Percentiles rank a stretch among this genome's conserved stretches.
Conservation (phyloP, 2,888 invertebrate genomes). For the Conistra vaccinii region DNA sequence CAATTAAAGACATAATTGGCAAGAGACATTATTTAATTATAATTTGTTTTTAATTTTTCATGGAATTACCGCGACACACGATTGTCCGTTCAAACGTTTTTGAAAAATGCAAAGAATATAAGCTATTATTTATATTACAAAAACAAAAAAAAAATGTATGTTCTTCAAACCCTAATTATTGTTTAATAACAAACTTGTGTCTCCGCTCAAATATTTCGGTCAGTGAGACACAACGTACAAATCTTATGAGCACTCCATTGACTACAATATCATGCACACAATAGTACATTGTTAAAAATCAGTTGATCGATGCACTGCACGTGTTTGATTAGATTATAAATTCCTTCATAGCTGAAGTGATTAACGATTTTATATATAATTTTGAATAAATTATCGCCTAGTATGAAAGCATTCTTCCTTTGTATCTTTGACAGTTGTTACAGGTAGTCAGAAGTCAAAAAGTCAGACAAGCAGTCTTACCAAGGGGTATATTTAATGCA, state of each 20-base stretch:
- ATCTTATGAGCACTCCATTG: slow-evolving; percentile 21
- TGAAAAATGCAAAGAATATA: neutral
- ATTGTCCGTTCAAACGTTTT: neutral
- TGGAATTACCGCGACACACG: too few relatives aligned
- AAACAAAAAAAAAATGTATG: neutral
- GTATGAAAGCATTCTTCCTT: neutral
- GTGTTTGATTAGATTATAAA: slow-evolving; percentile 57
- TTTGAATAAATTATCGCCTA: slow-evolving; percentile 4
- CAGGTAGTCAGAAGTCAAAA: neutral
- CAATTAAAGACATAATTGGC: too few relatives aligned
- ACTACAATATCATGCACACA: slow-evolving; percentile 2
- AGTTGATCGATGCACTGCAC: slow-evolving; percentile 48
- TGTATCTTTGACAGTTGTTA: neutral
- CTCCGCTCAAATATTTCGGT: neutral
- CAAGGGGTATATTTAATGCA: neutral
- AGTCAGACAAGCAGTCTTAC: neutral
- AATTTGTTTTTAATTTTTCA: too few relatives aligned
- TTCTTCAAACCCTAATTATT: neutral
- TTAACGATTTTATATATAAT: slow-evolving; percentile 13
- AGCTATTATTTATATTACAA: neutral
- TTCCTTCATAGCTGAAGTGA: slow-evolving; percentile 14
- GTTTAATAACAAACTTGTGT: neutral
- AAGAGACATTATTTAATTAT: too few relatives aligned
- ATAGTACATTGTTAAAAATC: slow-evolving; percentile 58
- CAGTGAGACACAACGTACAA: neutral